Evolutionary conservation across 2,888 invertebrate genomes (phyloP).

Genomic region (Drosophila quinaria): DNA sequence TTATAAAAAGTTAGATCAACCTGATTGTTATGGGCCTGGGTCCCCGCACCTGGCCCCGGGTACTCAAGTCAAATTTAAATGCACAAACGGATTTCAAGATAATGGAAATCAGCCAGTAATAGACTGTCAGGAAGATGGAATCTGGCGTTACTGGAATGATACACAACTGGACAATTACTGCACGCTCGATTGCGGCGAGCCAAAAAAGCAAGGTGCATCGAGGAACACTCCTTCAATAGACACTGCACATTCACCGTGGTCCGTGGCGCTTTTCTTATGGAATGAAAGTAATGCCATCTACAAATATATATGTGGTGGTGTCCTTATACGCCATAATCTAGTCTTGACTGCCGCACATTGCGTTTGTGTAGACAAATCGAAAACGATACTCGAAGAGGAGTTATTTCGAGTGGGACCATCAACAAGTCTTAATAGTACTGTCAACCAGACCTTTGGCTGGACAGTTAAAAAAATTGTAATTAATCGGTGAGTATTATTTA

Average conservation of each 20-base stretch:
- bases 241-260: background rate
- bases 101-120: background rate
- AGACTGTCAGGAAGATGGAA: slow-evolving; percentile 20
- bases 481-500: background rate
- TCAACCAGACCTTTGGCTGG: background rate
- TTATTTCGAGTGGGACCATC: background rate
- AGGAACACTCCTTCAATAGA: rapidly evolving
- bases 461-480: background rate
- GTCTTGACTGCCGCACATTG: slow-evolving; percentile 55
- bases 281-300: rapidly evolving
- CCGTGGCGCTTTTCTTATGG: slow-evolving; percentile 10
- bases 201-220: rapidly evolving
- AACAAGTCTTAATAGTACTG: rapidly evolving
- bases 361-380: background rate
- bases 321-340: slow-evolving; percentile 12
- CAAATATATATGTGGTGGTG: slow-evolving; percentile 22
- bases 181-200: background rate
- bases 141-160: slow-evolving; percentile 1
- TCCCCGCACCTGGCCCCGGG: background rate
- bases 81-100: background rate
- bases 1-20: too few species aligned
- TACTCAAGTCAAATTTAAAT: rapidly evolving
- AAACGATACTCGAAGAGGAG: too few species aligned
- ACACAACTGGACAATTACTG: slow-evolving; percentile 3
- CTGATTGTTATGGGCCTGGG: background rate